Conservation (phyloP, 2,888 invertebrate genomes). For the Theristus sp. region DNA sequence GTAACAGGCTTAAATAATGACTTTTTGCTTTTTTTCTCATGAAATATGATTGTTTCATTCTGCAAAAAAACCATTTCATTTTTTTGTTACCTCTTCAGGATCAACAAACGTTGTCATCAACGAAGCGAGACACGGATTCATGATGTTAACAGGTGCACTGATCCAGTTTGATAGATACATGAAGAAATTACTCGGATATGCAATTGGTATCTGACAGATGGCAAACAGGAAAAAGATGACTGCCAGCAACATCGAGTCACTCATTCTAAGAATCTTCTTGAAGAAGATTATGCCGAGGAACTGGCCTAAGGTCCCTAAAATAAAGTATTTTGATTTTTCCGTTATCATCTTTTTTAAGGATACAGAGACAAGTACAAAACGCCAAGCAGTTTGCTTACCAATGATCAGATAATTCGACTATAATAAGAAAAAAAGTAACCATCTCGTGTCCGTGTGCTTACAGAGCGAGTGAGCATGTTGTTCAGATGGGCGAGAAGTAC, state of each 20-base stretch:
- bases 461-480: no score
- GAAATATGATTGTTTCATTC: no score
- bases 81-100: neutral
- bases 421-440: no score
- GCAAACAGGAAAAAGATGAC: neutral
- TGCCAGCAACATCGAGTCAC: neutral
- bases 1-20: no score
- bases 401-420: neutral
- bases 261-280: neutral
- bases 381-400: no score
- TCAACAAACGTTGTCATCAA: neutral
- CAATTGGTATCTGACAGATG: neutral
- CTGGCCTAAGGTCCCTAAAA: neutral
- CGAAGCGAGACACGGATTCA: neutral
- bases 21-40: no score
- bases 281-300: neutral
- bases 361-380: no score
- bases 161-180: neutral
- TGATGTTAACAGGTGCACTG: neutral
- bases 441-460: no score
- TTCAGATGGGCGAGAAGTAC: no score
- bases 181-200: neutral
- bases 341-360: no score
- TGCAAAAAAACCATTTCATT: no score
- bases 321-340: no score